A percentile compares a stretch with the other conserved stretches of the same genome.
phyloP scores from a whole-genome alignment of 2,888 invertebrate genomes.

The Luffia ferchaultella region DNA sequence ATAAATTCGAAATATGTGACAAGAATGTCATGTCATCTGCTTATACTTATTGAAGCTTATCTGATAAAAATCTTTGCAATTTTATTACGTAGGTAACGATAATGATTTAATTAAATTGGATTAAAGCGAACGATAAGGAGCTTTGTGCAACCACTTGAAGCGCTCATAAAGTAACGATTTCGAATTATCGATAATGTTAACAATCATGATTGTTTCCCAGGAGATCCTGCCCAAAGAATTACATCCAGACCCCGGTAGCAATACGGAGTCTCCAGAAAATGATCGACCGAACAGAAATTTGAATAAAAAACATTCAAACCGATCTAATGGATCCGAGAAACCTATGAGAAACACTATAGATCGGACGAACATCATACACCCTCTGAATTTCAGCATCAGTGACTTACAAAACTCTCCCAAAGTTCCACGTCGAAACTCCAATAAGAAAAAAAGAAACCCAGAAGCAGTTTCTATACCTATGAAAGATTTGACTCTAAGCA shows the following conservation, averaged over 20 bases:
- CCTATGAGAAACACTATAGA: slow-evolving; percentile 39
- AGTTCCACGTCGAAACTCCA: slow-evolving; percentile 28
- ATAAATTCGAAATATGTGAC: too few relatives aligned
- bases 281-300: slow-evolving; percentile 49
- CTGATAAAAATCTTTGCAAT: too few relatives aligned
- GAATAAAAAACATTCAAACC: slow-evolving; percentile 34
- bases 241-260: slow-evolving; percentile 69
- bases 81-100: too few relatives aligned
- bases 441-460: slow-evolving; percentile 37
- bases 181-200: too few relatives aligned
- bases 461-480: slow-evolving; percentile 40
- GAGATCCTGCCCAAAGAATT: slow-evolving; percentile 59
- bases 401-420: slow-evolving; percentile 53
- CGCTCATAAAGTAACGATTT: too few relatives aligned
- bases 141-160: too few relatives aligned
- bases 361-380: slow-evolving; percentile 52
- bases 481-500: slow-evolving; percentile 44
- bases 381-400: slow-evolving; percentile 55
- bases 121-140: too few relatives aligned
- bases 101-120: too few relatives aligned
- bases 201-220: slow-evolving; percentile 29
- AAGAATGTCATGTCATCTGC: too few relatives aligned
- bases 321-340: slow-evolving; percentile 45
- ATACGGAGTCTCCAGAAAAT: slow-evolving; percentile 72
- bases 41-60: too few relatives aligned